Evolutionary conservation across 1,140 invertebrate species (phyloP).

Genomic region (Calosoma granatense): DNA sequence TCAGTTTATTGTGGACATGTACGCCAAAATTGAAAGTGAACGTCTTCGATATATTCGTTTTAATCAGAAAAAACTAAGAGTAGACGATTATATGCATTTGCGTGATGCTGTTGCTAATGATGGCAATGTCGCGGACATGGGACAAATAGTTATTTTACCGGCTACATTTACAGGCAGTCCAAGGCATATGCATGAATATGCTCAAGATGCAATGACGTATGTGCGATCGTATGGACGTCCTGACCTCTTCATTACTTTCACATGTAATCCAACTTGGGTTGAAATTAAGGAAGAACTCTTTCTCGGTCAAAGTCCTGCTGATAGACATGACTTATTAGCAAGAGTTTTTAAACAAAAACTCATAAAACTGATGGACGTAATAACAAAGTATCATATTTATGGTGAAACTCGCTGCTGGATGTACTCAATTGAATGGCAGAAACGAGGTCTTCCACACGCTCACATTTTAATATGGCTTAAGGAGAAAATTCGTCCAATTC

Average conservation of each 20-base stretch:
- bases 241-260: constrained; percentile 34
- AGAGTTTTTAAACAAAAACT: constrained; percentile 41
- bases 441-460: constrained; percentile 39
- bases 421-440: constrained; percentile 42
- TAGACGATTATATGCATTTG: constrained; percentile 37
- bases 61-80: constrained; percentile 39
- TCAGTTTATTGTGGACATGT: constrained; percentile 39
- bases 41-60: constrained; percentile 31
- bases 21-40: constrained; percentile 39
- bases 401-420: constrained; percentile 33
- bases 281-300: constrained; percentile 30
- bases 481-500: constrained; percentile 28
- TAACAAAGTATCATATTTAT: constrained; percentile 31
- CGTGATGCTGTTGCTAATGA: constrained; percentile 20
- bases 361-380: constrained; percentile 35
- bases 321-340: constrained; percentile 31
- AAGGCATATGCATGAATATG: constrained; percentile 37
- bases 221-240: constrained; percentile 34
- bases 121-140: constrained; percentile 26
- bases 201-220: constrained; percentile 41
- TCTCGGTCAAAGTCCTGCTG: constrained; percentile 25
- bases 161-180: constrained; percentile 33
- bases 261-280: constrained; percentile 39
- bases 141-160: constrained; percentile 34
- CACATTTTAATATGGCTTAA: constrained; percentile 35